phyloP scores from a whole-genome alignment of 2,113 vertebrate species.

The Uria lomvia region DNA sequence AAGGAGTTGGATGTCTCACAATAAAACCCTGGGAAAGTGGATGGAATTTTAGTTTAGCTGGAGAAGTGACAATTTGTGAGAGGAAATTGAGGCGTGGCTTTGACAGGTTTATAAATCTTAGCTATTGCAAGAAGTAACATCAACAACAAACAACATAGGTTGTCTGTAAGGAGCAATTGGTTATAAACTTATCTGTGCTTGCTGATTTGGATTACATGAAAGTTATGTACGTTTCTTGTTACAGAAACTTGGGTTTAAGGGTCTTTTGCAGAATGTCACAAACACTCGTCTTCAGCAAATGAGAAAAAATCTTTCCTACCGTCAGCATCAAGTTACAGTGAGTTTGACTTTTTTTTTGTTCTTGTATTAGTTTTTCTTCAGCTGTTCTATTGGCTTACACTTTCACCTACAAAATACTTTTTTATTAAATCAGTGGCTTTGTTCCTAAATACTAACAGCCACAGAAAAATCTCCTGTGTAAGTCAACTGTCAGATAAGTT shows the following conservation, averaged over 20 bases:
- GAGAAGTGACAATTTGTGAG: neutral
- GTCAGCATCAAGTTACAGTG: slow-evolving; percentile 68
- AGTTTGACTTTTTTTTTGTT: neutral
- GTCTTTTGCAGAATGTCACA: slow-evolving; percentile 70
- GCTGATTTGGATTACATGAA: neutral
- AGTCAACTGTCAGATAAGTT: neutral
- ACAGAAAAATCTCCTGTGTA: neutral
- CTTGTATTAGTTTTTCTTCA: neutral
- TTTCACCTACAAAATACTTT: neutral
- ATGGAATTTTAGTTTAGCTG: neutral
- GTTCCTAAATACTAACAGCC: neutral
- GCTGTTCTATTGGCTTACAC: neutral
- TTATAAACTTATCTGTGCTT: neutral
- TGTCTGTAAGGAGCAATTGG: neutral
- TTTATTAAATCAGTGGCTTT: neutral
- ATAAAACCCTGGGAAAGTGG: neutral
- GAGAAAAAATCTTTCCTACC: slow-evolving; percentile 76
- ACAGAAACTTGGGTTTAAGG: slow-evolving; percentile 74
- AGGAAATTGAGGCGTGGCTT: neutral
- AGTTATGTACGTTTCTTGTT: neutral
- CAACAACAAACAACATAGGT: neutral
- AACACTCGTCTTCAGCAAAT: slow-evolving; percentile 59
- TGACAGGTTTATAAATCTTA: neutral
- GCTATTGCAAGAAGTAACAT: neutral
- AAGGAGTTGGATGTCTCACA: neutral